Conservation (phyloP, 2,113 vertebrate species). For the Sardina pilchardus region DNA sequence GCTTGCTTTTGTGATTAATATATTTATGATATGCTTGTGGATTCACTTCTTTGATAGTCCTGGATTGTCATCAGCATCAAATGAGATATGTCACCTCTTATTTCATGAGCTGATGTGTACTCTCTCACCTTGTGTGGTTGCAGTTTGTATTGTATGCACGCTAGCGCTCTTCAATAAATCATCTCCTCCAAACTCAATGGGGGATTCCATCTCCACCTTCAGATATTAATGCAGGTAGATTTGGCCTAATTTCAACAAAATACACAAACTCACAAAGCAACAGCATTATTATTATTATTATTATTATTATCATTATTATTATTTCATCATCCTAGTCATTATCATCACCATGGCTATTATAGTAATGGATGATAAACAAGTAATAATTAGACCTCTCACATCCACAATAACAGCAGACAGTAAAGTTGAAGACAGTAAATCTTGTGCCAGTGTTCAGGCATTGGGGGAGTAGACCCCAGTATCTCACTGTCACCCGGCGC, state of each 20-base stretch:
- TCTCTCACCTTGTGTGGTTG: background rate
- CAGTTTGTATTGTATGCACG: background rate
- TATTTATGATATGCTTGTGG: conserved; percentile 29
- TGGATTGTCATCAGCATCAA: conserved; percentile 19
- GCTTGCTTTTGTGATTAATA: conserved; percentile 20
- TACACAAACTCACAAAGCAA: background rate
- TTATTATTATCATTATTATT: too few relatives aligned
- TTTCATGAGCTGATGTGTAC: conserved; percentile 16
- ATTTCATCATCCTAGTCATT: too few relatives aligned
- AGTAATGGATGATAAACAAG: background rate
- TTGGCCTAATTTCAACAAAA: background rate
- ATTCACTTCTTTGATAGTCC: conserved; percentile 30
- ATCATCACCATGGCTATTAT: too few relatives aligned
- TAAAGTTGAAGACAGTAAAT: background rate
- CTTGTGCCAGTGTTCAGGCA: background rate
- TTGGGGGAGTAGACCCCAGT: background rate
- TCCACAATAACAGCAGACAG: too few relatives aligned
- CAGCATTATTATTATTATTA: background rate
- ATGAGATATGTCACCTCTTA: conserved; percentile 13
- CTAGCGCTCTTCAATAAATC: background rate
- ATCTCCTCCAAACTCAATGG: background rate
- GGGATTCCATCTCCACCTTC: background rate
- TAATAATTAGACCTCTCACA: background rate
- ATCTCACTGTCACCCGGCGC: background rate
- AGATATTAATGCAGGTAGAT: background rate